Evolutionary conservation across 2,888 invertebrate species (phyloP).

Genomic region (Latrodectus elegans): DNA sequence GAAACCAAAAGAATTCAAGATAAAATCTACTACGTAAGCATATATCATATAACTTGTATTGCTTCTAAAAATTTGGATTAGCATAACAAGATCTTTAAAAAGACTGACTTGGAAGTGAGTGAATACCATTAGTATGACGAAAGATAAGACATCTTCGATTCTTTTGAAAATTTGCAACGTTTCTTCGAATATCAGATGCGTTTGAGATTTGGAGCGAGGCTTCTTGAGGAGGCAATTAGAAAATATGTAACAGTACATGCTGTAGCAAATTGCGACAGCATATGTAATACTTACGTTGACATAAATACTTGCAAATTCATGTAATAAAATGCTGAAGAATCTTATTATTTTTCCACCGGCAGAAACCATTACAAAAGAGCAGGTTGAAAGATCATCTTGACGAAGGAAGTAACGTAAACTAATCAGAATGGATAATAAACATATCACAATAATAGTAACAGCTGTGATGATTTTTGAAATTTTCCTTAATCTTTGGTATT

Average conservation of each 20-base stretch:
- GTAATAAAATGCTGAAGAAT: background rate
- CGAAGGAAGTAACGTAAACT: slow-evolving; percentile 15
- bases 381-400: background rate
- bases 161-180: slow-evolving; percentile 8
- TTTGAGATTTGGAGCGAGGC: background rate
- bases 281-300: slow-evolving; percentile 32
- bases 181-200: background rate
- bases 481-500: background rate
- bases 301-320: slow-evolving; percentile 33
- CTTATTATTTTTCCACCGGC: background rate
- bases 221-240: background rate
- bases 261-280: slow-evolving; percentile 28
- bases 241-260: slow-evolving; percentile 10
- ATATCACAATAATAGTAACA: background rate
- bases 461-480: background rate
- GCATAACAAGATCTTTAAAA: slow-evolving; percentile 36
- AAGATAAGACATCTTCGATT: slow-evolving; percentile 26
- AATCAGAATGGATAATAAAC: background rate
- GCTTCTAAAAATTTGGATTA: slow-evolving; percentile 1
- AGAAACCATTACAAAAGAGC: background rate
- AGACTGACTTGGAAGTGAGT: slow-evolving; percentile 32
- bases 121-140: slow-evolving; percentile 22
- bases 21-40: slow-evolving; percentile 19
- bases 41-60: background rate
- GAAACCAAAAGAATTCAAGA: background rate